Evolutionary conservation across 2,888 invertebrate genomes (phyloP).

Genomic region (Cephus spinipes): DNA sequence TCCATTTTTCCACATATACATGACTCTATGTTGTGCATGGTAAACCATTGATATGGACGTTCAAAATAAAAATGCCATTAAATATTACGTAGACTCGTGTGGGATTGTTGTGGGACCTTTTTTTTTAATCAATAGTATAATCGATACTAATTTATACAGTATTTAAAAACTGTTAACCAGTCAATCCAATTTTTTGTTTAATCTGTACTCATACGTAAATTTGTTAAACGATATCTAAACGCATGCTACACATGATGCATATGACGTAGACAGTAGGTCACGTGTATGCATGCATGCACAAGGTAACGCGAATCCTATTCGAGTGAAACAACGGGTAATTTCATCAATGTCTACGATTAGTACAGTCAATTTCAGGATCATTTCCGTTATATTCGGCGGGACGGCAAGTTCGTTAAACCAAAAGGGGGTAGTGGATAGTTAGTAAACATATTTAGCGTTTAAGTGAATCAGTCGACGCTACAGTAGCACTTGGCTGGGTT

Average conservation of each 20-base stretch:
- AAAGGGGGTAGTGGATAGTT: slow-evolving; percentile 12
- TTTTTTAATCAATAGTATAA: neutral
- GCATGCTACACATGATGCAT: neutral
- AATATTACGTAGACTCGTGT: neutral
- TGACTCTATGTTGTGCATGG: neutral
- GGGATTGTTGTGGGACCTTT: too few relatives aligned
- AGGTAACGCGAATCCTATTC: neutral
- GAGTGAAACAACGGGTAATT: neutral
- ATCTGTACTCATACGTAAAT: neutral
- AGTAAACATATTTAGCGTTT: slow-evolving; percentile 40
- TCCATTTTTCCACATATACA: neutral
- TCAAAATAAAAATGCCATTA: neutral
- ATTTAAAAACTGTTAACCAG: neutral
- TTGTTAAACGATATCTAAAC: neutral
- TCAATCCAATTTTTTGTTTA: neutral
- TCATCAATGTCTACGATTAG: neutral
- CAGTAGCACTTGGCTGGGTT: slow-evolving; percentile 24
- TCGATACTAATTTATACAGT: neutral
- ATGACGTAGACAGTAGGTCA: neutral
- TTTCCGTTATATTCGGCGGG: neutral
- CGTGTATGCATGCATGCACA: neutral
- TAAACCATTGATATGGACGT: neutral
- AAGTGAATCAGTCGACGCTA: slow-evolving; percentile 36
- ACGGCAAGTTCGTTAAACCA: neutral
- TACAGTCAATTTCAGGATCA: neutral